These are phyloP conservation scores for Saccostrea cuccullata DNA, from an alignment of 1,140 invertebrate genomes.

Conservation along the genomic window DNA sequence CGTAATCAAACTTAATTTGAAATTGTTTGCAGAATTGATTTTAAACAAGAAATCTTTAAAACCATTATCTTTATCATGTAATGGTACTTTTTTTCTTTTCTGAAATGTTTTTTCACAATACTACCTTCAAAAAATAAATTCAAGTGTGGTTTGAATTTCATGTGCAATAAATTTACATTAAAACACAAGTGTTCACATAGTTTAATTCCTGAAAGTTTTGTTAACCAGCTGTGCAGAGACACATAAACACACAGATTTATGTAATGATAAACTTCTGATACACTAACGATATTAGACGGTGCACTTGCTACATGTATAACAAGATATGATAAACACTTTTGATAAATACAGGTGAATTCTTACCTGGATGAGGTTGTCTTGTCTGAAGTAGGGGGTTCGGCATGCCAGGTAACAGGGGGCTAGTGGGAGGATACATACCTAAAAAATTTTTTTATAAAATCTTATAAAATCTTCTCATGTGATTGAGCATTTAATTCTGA, in stretches of 20 bases:
- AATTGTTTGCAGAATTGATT: too few species aligned
- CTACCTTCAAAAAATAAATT: too few species aligned
- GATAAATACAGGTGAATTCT: background rate
- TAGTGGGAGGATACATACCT: conserved; percentile 37
- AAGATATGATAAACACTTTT: background rate
- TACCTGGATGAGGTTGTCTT: conserved; percentile 34
- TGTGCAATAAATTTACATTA: background rate
- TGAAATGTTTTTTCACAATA: too few species aligned
- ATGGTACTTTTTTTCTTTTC: too few species aligned
- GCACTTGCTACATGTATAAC: conserved; percentile 4
- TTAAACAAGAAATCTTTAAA: too few species aligned
- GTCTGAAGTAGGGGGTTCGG: conserved; percentile 19
- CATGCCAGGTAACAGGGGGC: conserved; percentile 41
- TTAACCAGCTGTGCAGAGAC: conserved; percentile 4
- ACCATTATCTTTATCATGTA: too few species aligned
- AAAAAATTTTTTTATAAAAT: conserved; percentile 4
- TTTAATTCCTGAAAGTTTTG: background rate
- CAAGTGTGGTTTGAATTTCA: too few species aligned
- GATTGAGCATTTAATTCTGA: too few species aligned
- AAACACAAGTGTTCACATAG: background rate
- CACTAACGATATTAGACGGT: background rate
- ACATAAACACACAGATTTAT: conserved; percentile 18
- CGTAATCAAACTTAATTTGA: too few species aligned
- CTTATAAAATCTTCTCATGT: too few species aligned
- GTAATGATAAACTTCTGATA: conserved; percentile 42